A percentile compares a stretch with the other conserved stretches of the same genome.
Evolutionary conservation across 2,113 vertebrate species (phyloP).

Genomic region (Proteles cristata): DNA sequence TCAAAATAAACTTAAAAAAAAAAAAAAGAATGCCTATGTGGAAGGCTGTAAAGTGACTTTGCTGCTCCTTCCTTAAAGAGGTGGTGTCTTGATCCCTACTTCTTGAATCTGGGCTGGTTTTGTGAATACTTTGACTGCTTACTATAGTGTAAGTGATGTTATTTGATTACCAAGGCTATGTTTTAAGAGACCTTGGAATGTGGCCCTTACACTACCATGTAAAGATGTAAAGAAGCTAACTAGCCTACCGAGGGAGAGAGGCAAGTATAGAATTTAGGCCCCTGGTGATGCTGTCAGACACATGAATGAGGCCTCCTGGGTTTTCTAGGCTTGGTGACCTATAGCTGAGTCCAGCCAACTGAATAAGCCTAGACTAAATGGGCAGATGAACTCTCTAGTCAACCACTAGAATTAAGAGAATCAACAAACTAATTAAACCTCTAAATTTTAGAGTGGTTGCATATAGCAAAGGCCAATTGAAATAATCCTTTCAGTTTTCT

Average conservation of each 20-base stretch:
- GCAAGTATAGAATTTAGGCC: background rate
- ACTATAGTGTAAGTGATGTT: background rate
- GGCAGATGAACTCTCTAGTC: background rate
- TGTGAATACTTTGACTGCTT: background rate
- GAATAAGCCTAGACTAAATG: accelerated
- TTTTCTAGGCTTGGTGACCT: background rate
- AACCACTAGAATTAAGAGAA: background rate
- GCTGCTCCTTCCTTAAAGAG: background rate
- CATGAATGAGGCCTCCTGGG: accelerated
- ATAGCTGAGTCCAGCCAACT: background rate
- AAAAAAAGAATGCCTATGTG: background rate
- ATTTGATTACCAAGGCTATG: background rate
- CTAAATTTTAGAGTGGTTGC: background rate
- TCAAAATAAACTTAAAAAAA: no score
- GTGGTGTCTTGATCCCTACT: background rate
- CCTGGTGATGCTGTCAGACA: accelerated
- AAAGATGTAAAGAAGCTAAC: background rate
- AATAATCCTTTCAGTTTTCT: background rate
- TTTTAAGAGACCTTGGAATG: background rate
- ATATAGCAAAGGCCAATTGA: background rate
- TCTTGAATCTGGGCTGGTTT: background rate
- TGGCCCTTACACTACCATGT: background rate
- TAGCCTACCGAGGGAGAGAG: background rate
- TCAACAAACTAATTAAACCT: background rate
- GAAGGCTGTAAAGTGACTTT: background rate